These are phyloP conservation scores for Montipora efflorescens DNA, from an alignment of 64 coral and sea anemone genomes.

Conservation along the genomic window DNA sequence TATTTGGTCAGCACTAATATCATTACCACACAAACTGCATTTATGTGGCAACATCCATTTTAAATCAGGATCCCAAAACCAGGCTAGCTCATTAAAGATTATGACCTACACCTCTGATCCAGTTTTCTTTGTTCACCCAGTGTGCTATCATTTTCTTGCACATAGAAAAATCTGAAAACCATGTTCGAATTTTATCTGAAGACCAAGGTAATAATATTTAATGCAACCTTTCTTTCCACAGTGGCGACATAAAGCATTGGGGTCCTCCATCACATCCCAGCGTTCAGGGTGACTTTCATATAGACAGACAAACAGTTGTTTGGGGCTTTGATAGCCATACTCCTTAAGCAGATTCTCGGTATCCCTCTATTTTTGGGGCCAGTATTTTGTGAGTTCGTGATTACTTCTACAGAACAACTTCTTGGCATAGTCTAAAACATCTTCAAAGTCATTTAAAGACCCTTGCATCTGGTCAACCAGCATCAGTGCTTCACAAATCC, in stretches of 20 bases:
- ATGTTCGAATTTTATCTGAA: neutral
- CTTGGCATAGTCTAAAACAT: constrained; percentile 5
- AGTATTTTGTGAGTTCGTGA: neutral
- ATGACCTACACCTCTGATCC: neutral
- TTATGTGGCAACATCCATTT: neutral
- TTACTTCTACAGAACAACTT: constrained; percentile 4
- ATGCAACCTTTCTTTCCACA: neutral
- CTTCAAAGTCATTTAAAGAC: constrained; percentile 10
- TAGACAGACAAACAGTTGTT: neutral
- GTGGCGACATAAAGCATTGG: neutral
- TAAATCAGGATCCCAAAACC: neutral
- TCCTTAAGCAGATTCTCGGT: constrained; percentile 21
- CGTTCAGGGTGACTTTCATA: neutral
- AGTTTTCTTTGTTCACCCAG: neutral
- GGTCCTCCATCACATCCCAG: neutral
- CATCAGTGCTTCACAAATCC: neutral
- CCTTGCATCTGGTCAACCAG: constrained; percentile 38
- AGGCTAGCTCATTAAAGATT: neutral
- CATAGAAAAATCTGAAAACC: neutral
- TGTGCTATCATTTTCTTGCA: neutral
- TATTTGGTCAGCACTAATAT: neutral
- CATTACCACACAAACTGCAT: neutral
- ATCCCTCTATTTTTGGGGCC: constrained; percentile 31
- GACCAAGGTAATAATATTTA: constrained; percentile 1
- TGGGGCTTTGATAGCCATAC: constrained; percentile 4